A percentile compares a stretch with the other conserved stretches of the same genome.
These are phyloP conservation scores for Drosophila simulans DNA, from an alignment of 1,140 invertebrate species.

Conservation along the genomic window DNA sequence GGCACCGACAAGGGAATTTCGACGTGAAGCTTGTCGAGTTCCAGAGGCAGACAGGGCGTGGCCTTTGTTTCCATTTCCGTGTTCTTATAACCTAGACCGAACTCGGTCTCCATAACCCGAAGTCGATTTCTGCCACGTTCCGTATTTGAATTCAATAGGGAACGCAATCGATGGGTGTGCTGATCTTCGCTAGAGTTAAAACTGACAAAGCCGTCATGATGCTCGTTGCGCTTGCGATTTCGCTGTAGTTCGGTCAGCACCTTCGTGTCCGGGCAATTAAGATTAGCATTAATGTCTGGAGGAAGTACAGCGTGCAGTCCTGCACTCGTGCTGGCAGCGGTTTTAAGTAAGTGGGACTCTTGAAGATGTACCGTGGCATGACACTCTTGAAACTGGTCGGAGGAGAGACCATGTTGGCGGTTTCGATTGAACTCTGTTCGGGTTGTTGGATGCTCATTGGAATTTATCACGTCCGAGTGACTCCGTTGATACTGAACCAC, in stretches of 20 bases:
- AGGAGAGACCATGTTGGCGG: constrained; percentile 52
- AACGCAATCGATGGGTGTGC: constrained; percentile 15
- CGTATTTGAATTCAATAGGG: constrained; percentile 30
- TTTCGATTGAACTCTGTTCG: constrained; percentile 35
- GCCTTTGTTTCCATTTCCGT: not conserved
- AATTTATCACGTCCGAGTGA: constrained; percentile 53
- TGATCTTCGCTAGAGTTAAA: constrained; percentile 50
- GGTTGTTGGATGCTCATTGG: constrained; percentile 12
- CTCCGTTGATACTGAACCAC: constrained; percentile 8
- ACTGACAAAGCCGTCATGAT: constrained; percentile 59
- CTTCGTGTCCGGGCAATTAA: constrained; percentile 34
- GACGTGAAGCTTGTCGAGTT: constrained; percentile 28
- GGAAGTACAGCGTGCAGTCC: constrained; percentile 21
- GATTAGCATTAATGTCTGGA: constrained; percentile 69
- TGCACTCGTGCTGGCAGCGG: not conserved
- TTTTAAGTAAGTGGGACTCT: not conserved
- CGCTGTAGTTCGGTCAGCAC: constrained; percentile 66
- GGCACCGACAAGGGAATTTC: constrained; percentile 13
- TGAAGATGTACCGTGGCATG: constrained; percentile 41
- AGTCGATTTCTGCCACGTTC: constrained; percentile 46
- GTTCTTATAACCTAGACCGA: constrained; percentile 9
- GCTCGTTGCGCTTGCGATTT: constrained; percentile 69
- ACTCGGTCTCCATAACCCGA: constrained; percentile 61
- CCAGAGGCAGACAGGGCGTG: constrained; percentile 30
- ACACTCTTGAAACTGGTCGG: constrained; percentile 50